Percentiles rank a stretch among this genome's conserved stretches.
These are phyloP conservation scores for Orchesella cincta DNA, from an alignment of 1,140 invertebrate species.

Conservation along the genomic window DNA sequence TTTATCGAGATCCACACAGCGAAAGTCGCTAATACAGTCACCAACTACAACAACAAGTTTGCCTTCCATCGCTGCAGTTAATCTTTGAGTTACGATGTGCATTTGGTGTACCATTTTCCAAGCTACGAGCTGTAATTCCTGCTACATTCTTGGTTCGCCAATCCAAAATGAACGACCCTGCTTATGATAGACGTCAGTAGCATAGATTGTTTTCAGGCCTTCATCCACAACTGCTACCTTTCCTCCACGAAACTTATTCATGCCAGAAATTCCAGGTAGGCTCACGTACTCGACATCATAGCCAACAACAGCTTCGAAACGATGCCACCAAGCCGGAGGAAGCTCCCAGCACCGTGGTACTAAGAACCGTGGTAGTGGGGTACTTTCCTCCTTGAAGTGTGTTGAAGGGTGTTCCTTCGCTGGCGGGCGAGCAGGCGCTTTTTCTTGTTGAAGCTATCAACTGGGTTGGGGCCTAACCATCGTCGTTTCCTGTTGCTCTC, in stretches of 20 bases:
- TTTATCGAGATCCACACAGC: background rate
- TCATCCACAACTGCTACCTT: background rate
- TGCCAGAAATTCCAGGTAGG: background rate
- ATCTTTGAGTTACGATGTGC: background rate
- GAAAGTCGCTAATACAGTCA: background rate
- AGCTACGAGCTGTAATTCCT: background rate
- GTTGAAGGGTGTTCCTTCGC: too few relatives aligned
- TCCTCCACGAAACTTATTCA: background rate
- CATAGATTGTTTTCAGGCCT: background rate
- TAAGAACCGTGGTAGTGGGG: too few relatives aligned
- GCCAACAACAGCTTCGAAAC: too few relatives aligned
- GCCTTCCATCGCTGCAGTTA: background rate
- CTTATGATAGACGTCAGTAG: background rate
- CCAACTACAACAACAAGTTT: background rate
- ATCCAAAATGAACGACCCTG: background rate
- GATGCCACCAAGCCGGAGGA: too few relatives aligned
- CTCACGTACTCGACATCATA: background rate
- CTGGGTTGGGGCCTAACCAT: too few relatives aligned
- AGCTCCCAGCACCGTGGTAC: too few relatives aligned
- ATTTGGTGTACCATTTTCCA: background rate
- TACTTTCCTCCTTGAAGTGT: too few relatives aligned
- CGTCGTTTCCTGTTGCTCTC: too few relatives aligned
- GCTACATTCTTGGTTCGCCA: background rate
- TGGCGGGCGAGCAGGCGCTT: too few relatives aligned
- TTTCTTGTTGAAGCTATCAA: too few relatives aligned